Evolutionary conservation across 2,888 invertebrate species (phyloP).

Genomic region (Caenorhabditis sp.): DNA sequence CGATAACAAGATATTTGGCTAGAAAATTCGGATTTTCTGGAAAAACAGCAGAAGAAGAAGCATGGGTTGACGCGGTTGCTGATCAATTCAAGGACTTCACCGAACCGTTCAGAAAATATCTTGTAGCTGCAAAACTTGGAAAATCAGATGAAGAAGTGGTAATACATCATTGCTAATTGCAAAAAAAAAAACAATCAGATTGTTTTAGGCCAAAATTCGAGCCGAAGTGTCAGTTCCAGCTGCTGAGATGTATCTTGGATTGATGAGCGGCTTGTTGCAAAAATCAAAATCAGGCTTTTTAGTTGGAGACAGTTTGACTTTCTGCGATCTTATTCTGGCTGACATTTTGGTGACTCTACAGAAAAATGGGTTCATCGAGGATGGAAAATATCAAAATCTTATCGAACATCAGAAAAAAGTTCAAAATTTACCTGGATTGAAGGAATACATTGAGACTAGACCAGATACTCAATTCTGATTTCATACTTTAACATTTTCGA

Average conservation of each 20-base stretch:
- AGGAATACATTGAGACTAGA: conserved; percentile 19
- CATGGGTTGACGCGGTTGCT: conserved; percentile 30
- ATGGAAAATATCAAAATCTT: conserved; percentile 5
- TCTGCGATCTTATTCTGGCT: conserved; percentile 29
- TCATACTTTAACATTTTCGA: too few species aligned
- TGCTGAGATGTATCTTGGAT: neutral
- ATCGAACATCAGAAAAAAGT: conserved; percentile 10
- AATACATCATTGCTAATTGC: neutral
- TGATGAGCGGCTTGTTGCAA: conserved; percentile 17
- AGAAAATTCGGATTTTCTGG: conserved; percentile 44
- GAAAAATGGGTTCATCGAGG: conserved; percentile 14
- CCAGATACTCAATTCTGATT: conserved; percentile 24
- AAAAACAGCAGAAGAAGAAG: conserved; percentile 32
- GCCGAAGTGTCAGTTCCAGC: neutral
- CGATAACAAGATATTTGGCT: conserved; percentile 41
- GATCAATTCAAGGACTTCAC: conserved; percentile 42
- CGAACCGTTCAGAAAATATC: conserved; percentile 13
- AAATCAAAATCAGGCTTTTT: conserved; percentile 30
- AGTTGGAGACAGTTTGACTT: conserved; percentile 31
- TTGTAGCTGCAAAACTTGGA: conserved; percentile 24
- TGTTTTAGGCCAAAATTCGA: neutral
- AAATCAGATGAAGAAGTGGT: conserved; percentile 10
- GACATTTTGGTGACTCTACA: conserved; percentile 27
- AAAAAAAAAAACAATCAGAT: neutral
- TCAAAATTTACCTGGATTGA: conserved; percentile 13